Evolutionary conservation across 2,113 vertebrate species (phyloP).

Genomic region (Solea solea): DNA sequence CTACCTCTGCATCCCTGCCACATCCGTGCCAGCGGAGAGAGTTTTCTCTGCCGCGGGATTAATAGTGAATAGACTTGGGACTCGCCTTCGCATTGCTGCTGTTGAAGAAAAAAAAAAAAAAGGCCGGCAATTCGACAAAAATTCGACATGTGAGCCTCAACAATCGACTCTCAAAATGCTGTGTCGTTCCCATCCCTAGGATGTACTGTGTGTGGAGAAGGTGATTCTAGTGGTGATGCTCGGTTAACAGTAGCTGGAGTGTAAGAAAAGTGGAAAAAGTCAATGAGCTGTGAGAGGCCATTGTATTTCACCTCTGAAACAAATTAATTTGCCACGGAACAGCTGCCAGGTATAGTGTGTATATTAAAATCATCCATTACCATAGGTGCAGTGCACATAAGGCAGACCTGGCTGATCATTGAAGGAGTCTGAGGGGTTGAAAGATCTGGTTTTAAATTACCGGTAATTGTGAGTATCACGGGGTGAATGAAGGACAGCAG

Average conservation of each 20-base stretch:
- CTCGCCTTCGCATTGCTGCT: no score
- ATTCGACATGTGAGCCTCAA: no score
- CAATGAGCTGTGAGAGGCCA: slow-evolving; percentile 29
- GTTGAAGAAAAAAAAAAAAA: no score
- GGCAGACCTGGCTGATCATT: background rate
- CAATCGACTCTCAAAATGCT: no score
- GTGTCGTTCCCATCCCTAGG: no score
- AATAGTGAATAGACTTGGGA: no score
- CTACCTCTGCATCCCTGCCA: no score
- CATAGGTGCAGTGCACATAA: background rate
- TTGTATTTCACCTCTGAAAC: slow-evolving; percentile 11
- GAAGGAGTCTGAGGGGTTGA: background rate
- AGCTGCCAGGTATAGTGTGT: slow-evolving; percentile 28
- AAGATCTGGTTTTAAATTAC: slow-evolving; percentile 10
- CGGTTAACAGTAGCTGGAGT: slow-evolving; percentile 21
- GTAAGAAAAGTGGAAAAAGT: slow-evolving; percentile 21
- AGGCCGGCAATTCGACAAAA: no score
- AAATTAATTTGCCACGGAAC: slow-evolving; percentile 32
- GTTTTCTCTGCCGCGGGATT: no score
- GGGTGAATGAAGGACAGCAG: background rate
- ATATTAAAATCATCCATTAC: slow-evolving; percentile 28
- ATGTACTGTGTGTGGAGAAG: background rate
- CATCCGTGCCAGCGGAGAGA: no score
- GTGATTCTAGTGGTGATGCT: background rate
- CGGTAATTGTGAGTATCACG: slow-evolving; percentile 5